Conservation (phyloP, 2,113 vertebrate species). For the Genyomyrus donnyi region DNA sequence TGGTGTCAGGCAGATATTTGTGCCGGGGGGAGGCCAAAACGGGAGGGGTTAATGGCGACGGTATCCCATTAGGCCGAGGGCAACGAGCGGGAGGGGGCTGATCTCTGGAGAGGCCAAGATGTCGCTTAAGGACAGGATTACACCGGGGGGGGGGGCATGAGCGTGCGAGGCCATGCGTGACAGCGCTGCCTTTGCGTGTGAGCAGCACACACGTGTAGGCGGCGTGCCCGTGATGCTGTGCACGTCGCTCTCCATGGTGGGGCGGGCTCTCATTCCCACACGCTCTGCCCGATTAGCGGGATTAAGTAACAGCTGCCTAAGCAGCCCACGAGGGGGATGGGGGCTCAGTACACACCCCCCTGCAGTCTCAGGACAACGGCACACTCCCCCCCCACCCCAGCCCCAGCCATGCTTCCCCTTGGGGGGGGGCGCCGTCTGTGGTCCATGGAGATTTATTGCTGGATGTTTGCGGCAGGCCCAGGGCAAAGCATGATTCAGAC, state of each 20-base stretch:
- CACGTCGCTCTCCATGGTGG: neutral
- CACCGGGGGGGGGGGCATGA: neutral
- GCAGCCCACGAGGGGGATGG: slow-evolving; percentile 51
- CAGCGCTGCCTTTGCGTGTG: neutral
- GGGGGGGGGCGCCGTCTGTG: neutral
- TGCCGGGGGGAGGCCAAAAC: neutral
- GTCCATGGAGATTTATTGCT: neutral
- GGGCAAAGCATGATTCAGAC: neutral
- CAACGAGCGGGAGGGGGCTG: neutral
- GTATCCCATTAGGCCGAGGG: neutral
- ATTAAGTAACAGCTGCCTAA: slow-evolving; percentile 75
- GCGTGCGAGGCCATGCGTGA: neutral
- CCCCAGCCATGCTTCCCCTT: slow-evolving; percentile 1
- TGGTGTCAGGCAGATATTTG: neutral
- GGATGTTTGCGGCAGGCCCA: neutral
- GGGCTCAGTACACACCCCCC: slow-evolving; percentile 26
- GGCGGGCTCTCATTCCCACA: slow-evolving; percentile 20
- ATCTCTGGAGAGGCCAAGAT: neutral
- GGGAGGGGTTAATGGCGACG: neutral
- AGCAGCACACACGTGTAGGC: neutral
- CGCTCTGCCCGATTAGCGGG: slow-evolving; percentile 63
- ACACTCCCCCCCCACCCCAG: slow-evolving; percentile 53
- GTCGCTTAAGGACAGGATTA: slow-evolving; percentile 3
- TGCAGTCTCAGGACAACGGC: slow-evolving; percentile 43
- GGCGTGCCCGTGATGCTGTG: neutral